These are phyloP conservation scores for Rhopalosiphum padi DNA, from an alignment of 1,140 invertebrate genomes.

Conservation along the genomic window DNA sequence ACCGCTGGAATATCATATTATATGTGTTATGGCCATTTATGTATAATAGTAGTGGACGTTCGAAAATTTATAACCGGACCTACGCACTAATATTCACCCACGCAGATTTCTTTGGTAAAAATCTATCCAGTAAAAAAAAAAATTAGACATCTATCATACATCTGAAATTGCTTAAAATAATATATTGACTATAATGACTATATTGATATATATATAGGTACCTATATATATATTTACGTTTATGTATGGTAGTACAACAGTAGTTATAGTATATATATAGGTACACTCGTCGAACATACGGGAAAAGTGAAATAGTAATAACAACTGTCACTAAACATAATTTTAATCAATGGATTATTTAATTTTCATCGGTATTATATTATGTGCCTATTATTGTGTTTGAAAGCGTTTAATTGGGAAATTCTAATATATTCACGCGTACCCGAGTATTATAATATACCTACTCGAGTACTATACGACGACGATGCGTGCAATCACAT, in stretches of 20 bases:
- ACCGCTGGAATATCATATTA: background rate
- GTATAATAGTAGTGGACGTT: background rate
- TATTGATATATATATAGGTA: too few species aligned
- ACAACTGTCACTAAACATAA: background rate
- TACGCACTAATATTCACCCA: conserved; percentile 21
- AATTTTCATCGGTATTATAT: conserved; percentile 18
- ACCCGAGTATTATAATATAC: background rate
- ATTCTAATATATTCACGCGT: background rate
- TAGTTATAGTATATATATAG: too few species aligned
- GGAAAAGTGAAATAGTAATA: background rate
- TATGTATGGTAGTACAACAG: background rate
- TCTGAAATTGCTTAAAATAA: background rate
- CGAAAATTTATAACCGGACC: conserved; percentile 29
- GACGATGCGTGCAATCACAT: background rate
- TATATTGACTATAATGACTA: too few species aligned
- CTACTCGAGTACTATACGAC: background rate
- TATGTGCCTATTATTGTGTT: background rate
- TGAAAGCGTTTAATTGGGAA: conserved; percentile 48
- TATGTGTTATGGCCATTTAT: background rate
- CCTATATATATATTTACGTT: too few species aligned
- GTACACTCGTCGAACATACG: background rate
- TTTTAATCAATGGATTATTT: conserved; percentile 3
- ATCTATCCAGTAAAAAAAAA: conserved; percentile 10
- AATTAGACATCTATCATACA: background rate
- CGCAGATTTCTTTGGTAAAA: conserved; percentile 31